Evolutionary conservation across 2,888 invertebrate genomes (phyloP).

Genomic region (Leptura quadrifasciata): DNA sequence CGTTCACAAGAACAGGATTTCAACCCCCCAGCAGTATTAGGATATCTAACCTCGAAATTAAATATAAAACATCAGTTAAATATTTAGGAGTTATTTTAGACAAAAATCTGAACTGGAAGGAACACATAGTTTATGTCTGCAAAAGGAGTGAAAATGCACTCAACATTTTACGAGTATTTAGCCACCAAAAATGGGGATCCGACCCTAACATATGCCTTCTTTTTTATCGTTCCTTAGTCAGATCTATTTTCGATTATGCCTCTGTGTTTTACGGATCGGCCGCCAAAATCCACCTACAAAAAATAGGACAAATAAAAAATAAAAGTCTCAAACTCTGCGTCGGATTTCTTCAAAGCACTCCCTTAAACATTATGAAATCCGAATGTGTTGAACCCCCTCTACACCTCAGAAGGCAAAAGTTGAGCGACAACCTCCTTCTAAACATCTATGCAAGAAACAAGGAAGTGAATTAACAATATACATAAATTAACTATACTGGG

Average conservation of each 20-base stretch:
- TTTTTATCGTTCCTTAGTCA: neutral
- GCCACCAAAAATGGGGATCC: constrained; percentile 31
- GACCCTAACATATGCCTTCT: constrained; percentile 19
- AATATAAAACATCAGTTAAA: constrained; percentile 4
- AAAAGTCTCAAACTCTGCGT: neutral
- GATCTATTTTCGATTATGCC: constrained; percentile 27
- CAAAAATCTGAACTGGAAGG: constrained; percentile 10
- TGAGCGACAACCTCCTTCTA: neutral
- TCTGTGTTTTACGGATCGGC: constrained; percentile 6
- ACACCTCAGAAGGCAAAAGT: constrained; percentile 9
- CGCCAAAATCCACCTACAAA: neutral
- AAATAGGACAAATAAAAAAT: constrained; percentile 27
- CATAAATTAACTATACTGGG: constrained; percentile 4
- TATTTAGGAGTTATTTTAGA: neutral
- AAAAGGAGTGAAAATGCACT: no score
- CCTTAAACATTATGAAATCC: no score
- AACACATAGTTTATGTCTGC: neutral
- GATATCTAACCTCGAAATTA: neutral
- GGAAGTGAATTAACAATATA: constrained; percentile 4
- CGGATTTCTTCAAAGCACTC: neutral
- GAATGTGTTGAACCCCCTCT: constrained; percentile 15
- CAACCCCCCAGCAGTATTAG: neutral
- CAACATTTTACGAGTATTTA: no score
- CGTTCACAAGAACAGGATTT: neutral
- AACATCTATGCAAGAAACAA: neutral